Conservation (phyloP, 2,797 vertebrate species). For the Morelia viridis region DNA sequence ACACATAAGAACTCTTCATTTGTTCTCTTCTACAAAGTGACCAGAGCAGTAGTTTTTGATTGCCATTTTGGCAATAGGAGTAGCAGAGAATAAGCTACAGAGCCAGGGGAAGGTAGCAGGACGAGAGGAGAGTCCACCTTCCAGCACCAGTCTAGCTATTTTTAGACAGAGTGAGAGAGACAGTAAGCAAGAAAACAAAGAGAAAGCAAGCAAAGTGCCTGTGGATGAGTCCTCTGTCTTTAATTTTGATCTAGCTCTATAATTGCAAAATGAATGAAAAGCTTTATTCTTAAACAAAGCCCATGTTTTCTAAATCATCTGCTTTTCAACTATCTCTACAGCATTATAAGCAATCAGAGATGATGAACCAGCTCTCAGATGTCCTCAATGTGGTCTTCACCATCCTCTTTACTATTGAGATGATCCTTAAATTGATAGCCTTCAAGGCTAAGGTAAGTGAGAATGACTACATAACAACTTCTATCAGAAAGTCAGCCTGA, state of each 20-base stretch:
- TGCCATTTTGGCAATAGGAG: not conserved
- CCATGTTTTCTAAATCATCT: not conserved
- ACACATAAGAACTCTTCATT: not conserved
- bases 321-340: conserved; percentile 56
- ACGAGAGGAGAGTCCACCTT: not conserved
- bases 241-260: not conserved
- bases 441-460: conserved; percentile 91
- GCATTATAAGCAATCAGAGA: conserved; percentile 94
- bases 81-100: not conserved
- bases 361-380: conserved; percentile 91
- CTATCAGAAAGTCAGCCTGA: not conserved
- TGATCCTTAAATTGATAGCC: conserved; percentile 95
- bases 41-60: not conserved
- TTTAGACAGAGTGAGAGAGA: not conserved
- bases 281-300: not conserved
- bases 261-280: not conserved
- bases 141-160: not conserved
- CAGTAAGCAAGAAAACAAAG: not conserved
- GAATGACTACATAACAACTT: not conserved
- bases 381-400: conserved; percentile 95
- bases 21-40: not conserved
- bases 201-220: not conserved
- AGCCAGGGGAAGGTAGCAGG: not conserved
- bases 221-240: not conserved
- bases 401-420: conserved; percentile 93